phyloP scores from a whole-genome alignment of 2,113 vertebrate species.

The Polyodon spathula region DNA sequence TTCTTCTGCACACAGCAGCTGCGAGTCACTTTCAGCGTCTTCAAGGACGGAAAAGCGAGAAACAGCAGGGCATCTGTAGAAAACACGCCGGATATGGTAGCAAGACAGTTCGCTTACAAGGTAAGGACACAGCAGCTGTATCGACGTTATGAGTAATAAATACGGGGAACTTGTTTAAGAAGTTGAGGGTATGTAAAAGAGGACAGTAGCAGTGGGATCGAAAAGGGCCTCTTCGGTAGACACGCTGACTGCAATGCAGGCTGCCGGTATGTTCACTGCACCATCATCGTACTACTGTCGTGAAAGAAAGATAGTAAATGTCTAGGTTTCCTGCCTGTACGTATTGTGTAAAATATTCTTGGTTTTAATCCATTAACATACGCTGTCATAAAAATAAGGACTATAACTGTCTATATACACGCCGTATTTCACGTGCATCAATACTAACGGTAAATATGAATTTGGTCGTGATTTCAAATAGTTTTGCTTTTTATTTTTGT shows the following conservation, averaged over 20 bases:
- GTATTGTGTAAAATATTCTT: too few species aligned
- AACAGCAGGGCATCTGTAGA: background rate
- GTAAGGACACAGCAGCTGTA: conserved; percentile 24
- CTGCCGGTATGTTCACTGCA: background rate
- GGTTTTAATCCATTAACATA: too few species aligned
- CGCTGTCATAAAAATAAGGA: too few species aligned
- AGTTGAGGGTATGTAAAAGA: background rate
- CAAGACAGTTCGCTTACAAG: conserved; percentile 22
- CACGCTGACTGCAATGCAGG: background rate
- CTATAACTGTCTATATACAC: too few species aligned
- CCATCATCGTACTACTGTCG: too few species aligned
- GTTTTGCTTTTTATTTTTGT: too few species aligned
- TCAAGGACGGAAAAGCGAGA: background rate
- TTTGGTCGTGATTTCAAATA: too few species aligned
- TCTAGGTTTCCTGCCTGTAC: too few species aligned
- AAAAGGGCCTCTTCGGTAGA: background rate
- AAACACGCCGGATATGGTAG: conserved; percentile 35
- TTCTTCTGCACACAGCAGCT: background rate
- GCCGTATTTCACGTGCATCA: too few species aligned
- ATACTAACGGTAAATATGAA: too few species aligned
- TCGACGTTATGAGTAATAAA: background rate
- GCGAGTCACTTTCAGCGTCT: background rate
- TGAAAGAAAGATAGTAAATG: too few species aligned
- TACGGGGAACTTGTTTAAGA: background rate
- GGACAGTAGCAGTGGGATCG: background rate